Percentiles rank a stretch among this genome's conserved stretches.
Evolutionary conservation across 1,140 invertebrate genomes (phyloP).

Genomic region (Trichonephila clavipes): DNA sequence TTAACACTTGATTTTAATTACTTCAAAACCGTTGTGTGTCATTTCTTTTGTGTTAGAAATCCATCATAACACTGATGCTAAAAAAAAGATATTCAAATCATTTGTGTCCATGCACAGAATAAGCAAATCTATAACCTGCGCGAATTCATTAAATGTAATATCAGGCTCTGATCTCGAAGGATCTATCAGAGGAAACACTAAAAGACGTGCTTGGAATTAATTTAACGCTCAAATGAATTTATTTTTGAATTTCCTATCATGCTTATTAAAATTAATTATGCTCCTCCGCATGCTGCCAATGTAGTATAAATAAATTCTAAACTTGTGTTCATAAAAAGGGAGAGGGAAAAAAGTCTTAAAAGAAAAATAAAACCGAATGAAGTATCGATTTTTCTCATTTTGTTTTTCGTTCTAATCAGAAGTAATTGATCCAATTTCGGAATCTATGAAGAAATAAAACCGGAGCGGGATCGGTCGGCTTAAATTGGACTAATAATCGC

Average conservation of each 20-base stretch:
- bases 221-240: conserved; percentile 17
- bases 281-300: background rate
- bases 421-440: no score
- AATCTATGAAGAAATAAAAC: no score
- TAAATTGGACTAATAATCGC: no score
- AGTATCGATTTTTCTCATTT: no score
- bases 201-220: conserved; percentile 5
- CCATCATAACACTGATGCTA: background rate
- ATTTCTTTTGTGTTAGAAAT: background rate
- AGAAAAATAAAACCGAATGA: no score
- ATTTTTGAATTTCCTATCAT: background rate
- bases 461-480: no score
- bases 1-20: background rate
- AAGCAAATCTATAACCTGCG: background rate
- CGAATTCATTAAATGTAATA: background rate
- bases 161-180: background rate
- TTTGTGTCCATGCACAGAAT: background rate
- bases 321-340: no score
- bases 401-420: no score
- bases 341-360: no score
- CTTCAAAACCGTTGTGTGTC: background rate
- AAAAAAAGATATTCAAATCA: background rate
- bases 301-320: background rate
- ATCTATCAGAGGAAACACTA: background rate
- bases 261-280: conserved; percentile 7